phyloP scores from a whole-genome alignment of 2,113 vertebrate genomes.

The Candoia aspera region DNA sequence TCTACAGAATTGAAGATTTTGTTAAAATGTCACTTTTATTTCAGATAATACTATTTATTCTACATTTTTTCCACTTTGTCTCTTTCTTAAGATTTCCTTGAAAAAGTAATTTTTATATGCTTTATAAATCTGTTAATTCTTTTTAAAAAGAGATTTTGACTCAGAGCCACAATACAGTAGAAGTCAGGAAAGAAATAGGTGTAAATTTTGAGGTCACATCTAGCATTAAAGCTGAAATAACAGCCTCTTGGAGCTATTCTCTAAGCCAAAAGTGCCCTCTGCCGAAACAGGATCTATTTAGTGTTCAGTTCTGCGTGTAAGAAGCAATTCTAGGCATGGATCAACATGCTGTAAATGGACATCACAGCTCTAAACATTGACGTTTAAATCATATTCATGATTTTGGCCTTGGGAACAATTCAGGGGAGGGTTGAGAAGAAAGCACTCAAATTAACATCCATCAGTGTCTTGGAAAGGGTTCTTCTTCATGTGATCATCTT shows the following conservation, averaged over 20 bases:
- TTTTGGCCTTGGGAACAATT: background rate
- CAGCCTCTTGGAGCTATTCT: constrained; percentile 55
- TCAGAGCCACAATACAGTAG: constrained; percentile 2
- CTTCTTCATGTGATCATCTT: accelerated
- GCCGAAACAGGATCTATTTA: constrained; percentile 50
- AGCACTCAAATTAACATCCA: background rate
- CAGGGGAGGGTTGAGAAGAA: background rate
- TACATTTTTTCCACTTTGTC: background rate
- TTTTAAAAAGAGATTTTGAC: constrained; percentile 37
- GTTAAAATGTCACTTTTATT: constrained; percentile 19
- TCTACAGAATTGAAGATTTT: constrained; percentile 42
- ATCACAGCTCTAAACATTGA: background rate
- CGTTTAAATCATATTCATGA: background rate
- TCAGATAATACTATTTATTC: constrained; percentile 48
- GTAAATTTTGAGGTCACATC: constrained; percentile 15
- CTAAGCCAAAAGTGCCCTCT: constrained; percentile 68
- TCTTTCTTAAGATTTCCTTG: constrained; percentile 33
- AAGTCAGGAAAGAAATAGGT: constrained; percentile 31
- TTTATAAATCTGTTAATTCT: constrained; percentile 19
- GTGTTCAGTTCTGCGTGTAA: background rate
- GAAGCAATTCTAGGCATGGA: constrained; percentile 4
- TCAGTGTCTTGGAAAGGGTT: constrained; percentile 4
- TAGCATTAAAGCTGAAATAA: constrained; percentile 21
- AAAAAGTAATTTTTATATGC: background rate
- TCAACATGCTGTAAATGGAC: constrained; percentile 44